Evolutionary conservation across 2,888 invertebrate genomes (phyloP).

Genomic region (Imbricaverruca yamaguchii): DNA sequence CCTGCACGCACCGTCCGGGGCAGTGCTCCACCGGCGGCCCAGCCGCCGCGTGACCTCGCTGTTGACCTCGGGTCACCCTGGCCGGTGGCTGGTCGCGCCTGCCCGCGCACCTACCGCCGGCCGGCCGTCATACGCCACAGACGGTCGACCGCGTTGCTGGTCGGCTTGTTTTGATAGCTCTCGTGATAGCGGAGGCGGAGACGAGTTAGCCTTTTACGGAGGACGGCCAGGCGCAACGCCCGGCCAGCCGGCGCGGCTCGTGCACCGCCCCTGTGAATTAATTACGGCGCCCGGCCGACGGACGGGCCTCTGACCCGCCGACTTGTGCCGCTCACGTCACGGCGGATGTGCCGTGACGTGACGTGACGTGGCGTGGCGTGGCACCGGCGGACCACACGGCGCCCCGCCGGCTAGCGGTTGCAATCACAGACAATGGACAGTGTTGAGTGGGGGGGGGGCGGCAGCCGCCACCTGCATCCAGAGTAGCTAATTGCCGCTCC

Average conservation of each 20-base stretch:
- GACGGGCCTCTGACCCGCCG: neutral
- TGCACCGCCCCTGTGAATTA: neutral
- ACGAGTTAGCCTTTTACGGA: conserved; percentile 15
- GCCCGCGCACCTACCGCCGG: neutral
- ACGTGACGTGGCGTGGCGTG: no score
- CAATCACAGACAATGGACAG: no score
- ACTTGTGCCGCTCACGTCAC: no score
- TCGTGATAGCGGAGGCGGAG: neutral
- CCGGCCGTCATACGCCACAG: neutral
- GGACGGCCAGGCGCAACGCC: neutral
- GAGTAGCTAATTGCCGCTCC: neutral
- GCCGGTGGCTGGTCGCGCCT: neutral
- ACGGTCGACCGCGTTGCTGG: neutral
- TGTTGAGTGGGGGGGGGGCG: neutral
- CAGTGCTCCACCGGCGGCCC: neutral
- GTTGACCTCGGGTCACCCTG: neutral
- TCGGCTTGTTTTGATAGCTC: neutral
- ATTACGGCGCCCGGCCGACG: neutral
- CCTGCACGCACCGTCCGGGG: neutral
- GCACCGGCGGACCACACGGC: neutral
- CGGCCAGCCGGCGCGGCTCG: neutral
- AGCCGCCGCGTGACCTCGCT: neutral
- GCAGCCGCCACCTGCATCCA: neutral
- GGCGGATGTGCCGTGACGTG: no score
- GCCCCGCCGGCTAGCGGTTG: no score